Evolutionary conservation across 2,888 invertebrate genomes (phyloP).

Genomic region (Caenorhabditis sp.): DNA sequence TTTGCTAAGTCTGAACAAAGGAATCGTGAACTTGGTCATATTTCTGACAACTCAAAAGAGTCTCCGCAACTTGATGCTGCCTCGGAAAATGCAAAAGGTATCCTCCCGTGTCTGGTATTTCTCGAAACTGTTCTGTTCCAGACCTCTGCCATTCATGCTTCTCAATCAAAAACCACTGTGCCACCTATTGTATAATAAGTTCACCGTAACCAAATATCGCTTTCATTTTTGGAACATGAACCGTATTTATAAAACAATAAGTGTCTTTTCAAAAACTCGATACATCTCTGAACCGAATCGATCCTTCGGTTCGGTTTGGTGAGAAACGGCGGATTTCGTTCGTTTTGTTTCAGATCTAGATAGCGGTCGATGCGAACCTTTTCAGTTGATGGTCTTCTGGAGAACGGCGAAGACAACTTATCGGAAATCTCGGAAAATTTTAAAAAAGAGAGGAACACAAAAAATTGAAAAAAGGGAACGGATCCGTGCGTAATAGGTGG

Average conservation of each 20-base stretch:
- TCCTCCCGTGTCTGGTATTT: too few relatives aligned
- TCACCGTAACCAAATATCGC: too few relatives aligned
- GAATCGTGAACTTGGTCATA: constrained; percentile 62
- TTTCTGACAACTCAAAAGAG: constrained; percentile 61
- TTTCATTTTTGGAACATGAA: too few relatives aligned
- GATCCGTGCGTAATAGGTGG: neutral
- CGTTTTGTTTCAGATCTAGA: neutral
- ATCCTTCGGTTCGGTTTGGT: neutral
- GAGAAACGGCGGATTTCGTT: neutral
- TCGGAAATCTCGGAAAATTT: neutral
- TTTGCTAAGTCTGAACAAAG: constrained; percentile 69
- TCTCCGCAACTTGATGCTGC: constrained; percentile 51
- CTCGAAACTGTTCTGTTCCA: neutral
- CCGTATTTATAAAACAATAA: neutral
- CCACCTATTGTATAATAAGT: neutral
- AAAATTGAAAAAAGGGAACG: neutral
- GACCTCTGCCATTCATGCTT: neutral
- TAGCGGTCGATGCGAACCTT: neutral
- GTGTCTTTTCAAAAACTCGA: neutral
- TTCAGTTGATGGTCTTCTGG: neutral
- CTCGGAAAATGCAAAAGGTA: neutral
- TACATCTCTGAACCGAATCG: neutral
- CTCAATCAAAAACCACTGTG: neutral
- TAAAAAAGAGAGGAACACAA: neutral
- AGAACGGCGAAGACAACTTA: neutral